Conservation (phyloP, 2,888 invertebrate species). For the Philopedon plagiatum region DNA sequence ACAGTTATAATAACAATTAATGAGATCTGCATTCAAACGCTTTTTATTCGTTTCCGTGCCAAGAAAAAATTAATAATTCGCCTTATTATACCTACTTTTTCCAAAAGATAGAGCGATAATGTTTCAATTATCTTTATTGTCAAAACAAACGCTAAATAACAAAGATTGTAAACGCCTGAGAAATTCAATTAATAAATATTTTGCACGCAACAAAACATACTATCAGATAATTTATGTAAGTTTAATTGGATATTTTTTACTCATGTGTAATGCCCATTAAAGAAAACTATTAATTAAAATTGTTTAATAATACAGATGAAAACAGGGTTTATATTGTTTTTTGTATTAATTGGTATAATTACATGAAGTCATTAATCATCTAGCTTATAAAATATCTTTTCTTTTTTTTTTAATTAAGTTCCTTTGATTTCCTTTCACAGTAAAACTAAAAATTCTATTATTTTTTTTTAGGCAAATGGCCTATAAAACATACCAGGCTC, state of each 20-base stretch:
- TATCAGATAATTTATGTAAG: not conserved
- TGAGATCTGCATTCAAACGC: not conserved
- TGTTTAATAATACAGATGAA: too few relatives aligned
- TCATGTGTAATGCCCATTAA: not conserved
- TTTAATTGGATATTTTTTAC: not conserved
- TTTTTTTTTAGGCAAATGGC: too few relatives aligned
- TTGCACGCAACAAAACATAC: slow-evolving; percentile 22
- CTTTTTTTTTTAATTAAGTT: too few relatives aligned
- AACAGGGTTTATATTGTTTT: too few relatives aligned
- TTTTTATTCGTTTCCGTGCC: slow-evolving; percentile 3
- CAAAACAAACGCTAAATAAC: slow-evolving; percentile 42
- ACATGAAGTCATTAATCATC: too few relatives aligned
- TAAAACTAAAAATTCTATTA: too few relatives aligned
- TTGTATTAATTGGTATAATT: too few relatives aligned
- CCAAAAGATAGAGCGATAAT: slow-evolving; percentile 30
- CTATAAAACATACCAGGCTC: too few relatives aligned
- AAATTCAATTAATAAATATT: slow-evolving; percentile 23
- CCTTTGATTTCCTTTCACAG: too few relatives aligned
- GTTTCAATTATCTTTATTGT: slow-evolving; percentile 37
- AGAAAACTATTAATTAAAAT: not conserved
- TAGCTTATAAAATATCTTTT: too few relatives aligned
- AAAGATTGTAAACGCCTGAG: not conserved
- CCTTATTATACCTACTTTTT: not conserved
- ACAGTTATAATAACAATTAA: not conserved
- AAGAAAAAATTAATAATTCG: slow-evolving; percentile 2